Evolutionary conservation across 2,113 vertebrate genomes (phyloP), one percentile per base, ranked within the genome.

Genomic region (Gymnobelideus leadbeateri): DNA sequence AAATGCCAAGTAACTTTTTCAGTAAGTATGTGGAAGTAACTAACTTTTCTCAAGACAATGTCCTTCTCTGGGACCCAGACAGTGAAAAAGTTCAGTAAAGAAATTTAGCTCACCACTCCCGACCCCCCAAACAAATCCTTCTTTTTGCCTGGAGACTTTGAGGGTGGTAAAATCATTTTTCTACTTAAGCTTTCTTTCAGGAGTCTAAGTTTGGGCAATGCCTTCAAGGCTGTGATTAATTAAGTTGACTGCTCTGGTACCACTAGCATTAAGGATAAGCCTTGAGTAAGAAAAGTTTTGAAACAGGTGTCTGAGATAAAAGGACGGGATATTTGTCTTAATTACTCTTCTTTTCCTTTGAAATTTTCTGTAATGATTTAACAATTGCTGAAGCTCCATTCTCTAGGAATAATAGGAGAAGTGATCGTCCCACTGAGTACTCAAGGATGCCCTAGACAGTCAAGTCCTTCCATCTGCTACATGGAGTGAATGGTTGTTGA

Each of bases 341-440:
- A 50, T 90, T 49, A 49, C 12, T 49, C 28, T 47, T 50, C 89
- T 90, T 28, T 28, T 51, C 89, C 50, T 90, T 28, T 50, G 47
- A 31, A 31, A 11, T 14, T 50, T 90, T 51, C 89, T 31, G 14
- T 11, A 31, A 68, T 68, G 57, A 53, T 2, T 9, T 51, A 49
- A 52, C 19, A 50, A 55, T 54, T 89, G 10, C 43, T 9, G 51
- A 37, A 55, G 31, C 43, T 37, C 89, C 84, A 54, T 31, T 89
- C 53, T 37, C 19, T 90, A 90, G 8, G 24, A 90, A 90, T 46
- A 90, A 28, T 49, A 26, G 46, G 37, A 37, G 1, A 43, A 31
- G 26, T 25, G 21, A 31, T 43, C 37, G 25, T 7, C 21, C n/a
- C 0, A 0, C 3, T 10, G 26, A 77, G 3, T 23, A 1, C 51